These are phyloP conservation scores for Sialis lutaria DNA, from an alignment of 2,888 invertebrate species.

Conservation along the genomic window DNA sequence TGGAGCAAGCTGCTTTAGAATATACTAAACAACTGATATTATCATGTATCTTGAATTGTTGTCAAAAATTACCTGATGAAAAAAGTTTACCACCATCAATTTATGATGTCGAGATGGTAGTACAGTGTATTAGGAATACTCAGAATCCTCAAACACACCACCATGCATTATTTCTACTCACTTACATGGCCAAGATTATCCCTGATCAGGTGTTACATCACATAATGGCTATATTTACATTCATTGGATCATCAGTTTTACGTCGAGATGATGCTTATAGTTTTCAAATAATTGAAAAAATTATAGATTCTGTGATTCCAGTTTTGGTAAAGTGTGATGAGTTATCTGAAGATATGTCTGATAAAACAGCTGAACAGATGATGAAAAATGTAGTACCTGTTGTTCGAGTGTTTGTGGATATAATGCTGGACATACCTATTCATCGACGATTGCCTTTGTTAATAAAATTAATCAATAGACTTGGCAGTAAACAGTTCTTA, in stretches of 20 bases:
- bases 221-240: constrained; percentile 93
- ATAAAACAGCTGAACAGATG: constrained; percentile 24
- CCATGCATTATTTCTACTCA: constrained; percentile 71
- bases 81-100: constrained; percentile 28
- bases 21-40: constrained; percentile 78
- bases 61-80: constrained; percentile 32
- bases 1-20: constrained; percentile 67
- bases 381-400: constrained; percentile 40
- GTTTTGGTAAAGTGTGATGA: constrained; percentile 45
- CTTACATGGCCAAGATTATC: constrained; percentile 57
- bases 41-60: constrained; percentile 56
- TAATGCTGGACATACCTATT: constrained; percentile 80
- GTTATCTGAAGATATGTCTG: constrained; percentile 20
- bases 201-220: constrained; percentile 79
- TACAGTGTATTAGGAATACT: constrained; percentile 78
- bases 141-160: constrained; percentile 93
- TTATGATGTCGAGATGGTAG: constrained; percentile 57
- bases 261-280: constrained; percentile 90
- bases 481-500: constrained; percentile 44
- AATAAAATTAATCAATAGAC: constrained; percentile 54
- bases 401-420: constrained; percentile 78
- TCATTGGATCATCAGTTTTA: constrained; percentile 87
- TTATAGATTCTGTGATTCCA: constrained; percentile 79
- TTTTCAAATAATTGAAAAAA: constrained; percentile 80
- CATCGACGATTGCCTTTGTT: constrained; percentile 76